These are phyloP conservation scores for Mus musculus DNA, from an alignment of 2,113 vertebrate species.

Conservation along the genomic window DNA sequence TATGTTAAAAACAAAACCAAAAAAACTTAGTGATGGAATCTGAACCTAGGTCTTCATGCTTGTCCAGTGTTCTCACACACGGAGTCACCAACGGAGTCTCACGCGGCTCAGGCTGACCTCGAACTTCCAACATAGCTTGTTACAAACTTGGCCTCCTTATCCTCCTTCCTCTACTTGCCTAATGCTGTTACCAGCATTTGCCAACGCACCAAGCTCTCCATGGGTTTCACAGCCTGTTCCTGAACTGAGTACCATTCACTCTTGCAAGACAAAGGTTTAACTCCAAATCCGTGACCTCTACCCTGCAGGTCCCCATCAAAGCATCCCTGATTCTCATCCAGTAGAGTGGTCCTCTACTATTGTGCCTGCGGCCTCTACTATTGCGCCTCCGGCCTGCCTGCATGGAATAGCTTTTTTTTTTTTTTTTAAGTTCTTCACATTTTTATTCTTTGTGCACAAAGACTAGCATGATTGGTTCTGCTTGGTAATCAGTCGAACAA, in stretches of 20 bases:
- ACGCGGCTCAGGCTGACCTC: neutral
- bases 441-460: no score
- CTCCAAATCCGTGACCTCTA: neutral
- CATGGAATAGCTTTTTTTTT: no score
- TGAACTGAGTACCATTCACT: neutral
- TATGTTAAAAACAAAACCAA: no score
- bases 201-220: neutral
- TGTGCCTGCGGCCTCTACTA: neutral
- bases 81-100: neutral
- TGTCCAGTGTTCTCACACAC: neutral
- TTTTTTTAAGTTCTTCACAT: no score
- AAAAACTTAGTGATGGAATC: neutral
- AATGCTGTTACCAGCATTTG: neutral
- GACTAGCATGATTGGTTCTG: no score
- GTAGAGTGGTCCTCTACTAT: neutral
- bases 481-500: no score
- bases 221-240: neutral
- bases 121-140: neutral
- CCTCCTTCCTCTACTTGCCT: neutral
- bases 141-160: neutral
- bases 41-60: neutral
- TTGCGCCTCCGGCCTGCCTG: neutral
- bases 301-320: neutral
- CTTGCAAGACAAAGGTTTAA: neutral
- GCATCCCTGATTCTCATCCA: neutral